phyloP scores from a whole-genome alignment of 2,888 invertebrate species.

The Philopedon plagiatum region DNA sequence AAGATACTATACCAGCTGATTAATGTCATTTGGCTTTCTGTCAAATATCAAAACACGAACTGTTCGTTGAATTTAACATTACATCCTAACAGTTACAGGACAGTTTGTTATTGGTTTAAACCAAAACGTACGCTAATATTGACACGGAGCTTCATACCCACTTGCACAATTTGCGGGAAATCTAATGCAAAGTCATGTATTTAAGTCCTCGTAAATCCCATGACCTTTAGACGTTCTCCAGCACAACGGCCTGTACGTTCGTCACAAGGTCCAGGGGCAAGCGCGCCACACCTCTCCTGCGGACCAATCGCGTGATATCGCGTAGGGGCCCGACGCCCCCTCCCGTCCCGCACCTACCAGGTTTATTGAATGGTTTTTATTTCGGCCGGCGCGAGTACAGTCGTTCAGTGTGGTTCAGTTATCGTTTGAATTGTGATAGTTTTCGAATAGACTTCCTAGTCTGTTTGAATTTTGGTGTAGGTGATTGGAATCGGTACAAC shows the following conservation, averaged over 20 bases:
- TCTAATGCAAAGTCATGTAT: constrained; percentile 7
- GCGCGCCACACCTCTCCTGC: constrained; percentile 51
- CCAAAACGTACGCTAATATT: not conserved
- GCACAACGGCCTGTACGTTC: constrained; percentile 38
- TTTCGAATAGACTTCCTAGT: constrained; percentile 1
- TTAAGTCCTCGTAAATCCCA: not conserved
- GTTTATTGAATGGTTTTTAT: constrained; percentile 48
- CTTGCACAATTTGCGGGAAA: not conserved
- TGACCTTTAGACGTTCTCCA: constrained; percentile 34
- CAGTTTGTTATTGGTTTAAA: too few species aligned
- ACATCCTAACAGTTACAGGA: too few species aligned
- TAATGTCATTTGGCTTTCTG: too few species aligned
- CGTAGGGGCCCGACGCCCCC: constrained; percentile 42
- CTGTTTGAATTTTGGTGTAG: not conserved
- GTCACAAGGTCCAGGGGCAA: constrained; percentile 32
- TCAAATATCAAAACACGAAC: too few species aligned
- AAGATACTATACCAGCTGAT: too few species aligned
- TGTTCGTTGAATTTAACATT: too few species aligned
- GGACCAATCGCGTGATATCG: constrained; percentile 45
- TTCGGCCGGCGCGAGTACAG: constrained; percentile 16
- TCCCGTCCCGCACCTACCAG: constrained; percentile 31
- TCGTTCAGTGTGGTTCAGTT: constrained; percentile 14
- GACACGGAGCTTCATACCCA: not conserved
- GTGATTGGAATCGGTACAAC: not conserved
- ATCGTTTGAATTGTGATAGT: not conserved